A percentile compares a stretch with the other conserved stretches of the same genome.
phyloP scores from a whole-genome alignment of 1,140 invertebrate species.

The Cotesia glomerata region DNA sequence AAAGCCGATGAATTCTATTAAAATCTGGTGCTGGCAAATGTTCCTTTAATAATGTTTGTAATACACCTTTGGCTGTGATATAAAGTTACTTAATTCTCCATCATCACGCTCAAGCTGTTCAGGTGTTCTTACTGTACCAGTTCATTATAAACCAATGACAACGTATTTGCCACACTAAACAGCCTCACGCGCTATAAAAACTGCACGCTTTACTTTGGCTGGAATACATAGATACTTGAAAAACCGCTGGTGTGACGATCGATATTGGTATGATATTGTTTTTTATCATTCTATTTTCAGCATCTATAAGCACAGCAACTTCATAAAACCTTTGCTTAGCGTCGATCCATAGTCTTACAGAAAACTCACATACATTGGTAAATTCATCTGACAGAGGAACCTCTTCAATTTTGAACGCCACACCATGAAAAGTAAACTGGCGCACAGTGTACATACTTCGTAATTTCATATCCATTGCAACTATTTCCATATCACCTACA shows the following conservation, averaged over 20 bases:
- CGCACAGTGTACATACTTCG: conserved; percentile 98
- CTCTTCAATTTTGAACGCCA: conserved; percentile 96
- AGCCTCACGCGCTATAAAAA: conserved; percentile 84
- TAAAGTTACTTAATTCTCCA: conserved; percentile 96
- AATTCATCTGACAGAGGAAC: conserved; percentile 89
- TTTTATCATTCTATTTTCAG: conserved; percentile 89
- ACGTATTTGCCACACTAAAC: conserved; percentile 98
- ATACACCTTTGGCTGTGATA: conserved; percentile 98
- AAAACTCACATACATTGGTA: conserved; percentile 89
- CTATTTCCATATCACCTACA: conserved; percentile 99
- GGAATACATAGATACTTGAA: conserved; percentile 99
- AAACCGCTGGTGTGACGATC: conserved; percentile 99
- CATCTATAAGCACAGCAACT: conserved; percentile 92
- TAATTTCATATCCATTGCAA: conserved; percentile 99
- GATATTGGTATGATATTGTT: conserved; percentile 98
- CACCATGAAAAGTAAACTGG: conserved; percentile 96
- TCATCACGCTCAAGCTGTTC: conserved; percentile 95
- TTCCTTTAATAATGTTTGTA: conserved; percentile 94
- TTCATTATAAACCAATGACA: conserved; percentile 98
- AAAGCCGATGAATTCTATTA: conserved; percentile 80
- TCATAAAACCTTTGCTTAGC: conserved; percentile 94
- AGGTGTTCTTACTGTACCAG: conserved; percentile 95
- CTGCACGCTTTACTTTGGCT: conserved; percentile 90
- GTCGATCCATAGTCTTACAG: conserved; percentile 94
- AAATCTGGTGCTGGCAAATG: conserved; percentile 95